These are phyloP conservation scores for Crypturellus tataupa DNA, from an alignment of 2,797 vertebrate genomes.

Conservation along the genomic window DNA sequence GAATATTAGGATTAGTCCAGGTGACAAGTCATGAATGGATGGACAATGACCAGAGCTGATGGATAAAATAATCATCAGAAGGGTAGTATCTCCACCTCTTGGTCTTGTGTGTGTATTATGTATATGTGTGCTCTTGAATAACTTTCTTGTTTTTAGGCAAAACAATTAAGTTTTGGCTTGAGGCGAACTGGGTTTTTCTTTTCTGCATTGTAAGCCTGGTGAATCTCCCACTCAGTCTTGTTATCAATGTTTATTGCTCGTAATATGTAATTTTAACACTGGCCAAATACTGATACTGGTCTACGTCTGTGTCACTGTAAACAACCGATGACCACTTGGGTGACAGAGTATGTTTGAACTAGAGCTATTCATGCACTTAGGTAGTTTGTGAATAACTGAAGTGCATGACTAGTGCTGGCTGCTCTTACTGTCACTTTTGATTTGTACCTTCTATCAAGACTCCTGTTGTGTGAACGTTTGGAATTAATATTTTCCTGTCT, in stretches of 20 bases:
- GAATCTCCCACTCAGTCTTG: not conserved
- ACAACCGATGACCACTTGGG: not conserved
- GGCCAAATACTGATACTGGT: not conserved
- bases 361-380: not conserved
- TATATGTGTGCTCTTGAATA: constrained; percentile 12
- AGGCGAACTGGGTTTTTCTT: not conserved
- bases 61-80: constrained; percentile 54
- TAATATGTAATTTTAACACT: not conserved
- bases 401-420: not conserved
- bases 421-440: not conserved
- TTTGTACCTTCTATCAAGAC: not conserved
- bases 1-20: constrained; percentile 60
- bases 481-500: constrained; percentile 39
- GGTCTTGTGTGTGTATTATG: constrained; percentile 5
- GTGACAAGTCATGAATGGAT: constrained; percentile 41
- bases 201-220: not conserved
- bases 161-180: constrained; percentile 4
- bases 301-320: not conserved
- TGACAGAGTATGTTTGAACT: not conserved
- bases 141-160: not conserved
- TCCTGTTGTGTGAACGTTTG: not conserved
- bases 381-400: not conserved
- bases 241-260: not conserved
- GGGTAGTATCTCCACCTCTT: constrained; percentile 64
- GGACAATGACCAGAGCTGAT: constrained; percentile 41